phyloP scores from a whole-genome alignment of 2,113 vertebrate species.

The Cairina moschata region DNA sequence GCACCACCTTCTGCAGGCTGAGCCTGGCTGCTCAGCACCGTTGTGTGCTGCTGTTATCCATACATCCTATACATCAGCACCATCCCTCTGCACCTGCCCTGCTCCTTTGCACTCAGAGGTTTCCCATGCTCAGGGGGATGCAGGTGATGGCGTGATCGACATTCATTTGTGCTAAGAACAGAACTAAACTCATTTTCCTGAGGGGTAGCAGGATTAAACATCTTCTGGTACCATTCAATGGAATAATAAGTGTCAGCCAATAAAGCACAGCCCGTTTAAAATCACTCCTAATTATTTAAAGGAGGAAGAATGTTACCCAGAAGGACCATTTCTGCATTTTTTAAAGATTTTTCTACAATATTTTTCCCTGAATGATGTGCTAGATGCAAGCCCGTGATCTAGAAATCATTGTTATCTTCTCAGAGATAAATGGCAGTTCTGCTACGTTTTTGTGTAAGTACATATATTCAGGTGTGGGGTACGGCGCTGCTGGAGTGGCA shows the following conservation, averaged over 20 bases:
- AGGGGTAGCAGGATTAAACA: neutral
- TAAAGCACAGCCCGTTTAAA: neutral
- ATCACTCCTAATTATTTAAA: slow-evolving; percentile 22
- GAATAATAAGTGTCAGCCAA: neutral
- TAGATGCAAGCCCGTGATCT: slow-evolving; percentile 19
- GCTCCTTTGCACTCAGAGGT: neutral
- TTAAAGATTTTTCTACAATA: neutral
- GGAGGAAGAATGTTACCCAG: slow-evolving; percentile 13
- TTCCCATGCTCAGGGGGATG: neutral
- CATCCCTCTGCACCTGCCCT: neutral
- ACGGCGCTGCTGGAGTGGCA: neutral
- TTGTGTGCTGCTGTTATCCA: neutral
- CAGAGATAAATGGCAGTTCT: neutral
- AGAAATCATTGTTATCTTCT: neutral
- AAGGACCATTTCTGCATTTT: slow-evolving; percentile 43
- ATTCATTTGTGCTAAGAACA: neutral
- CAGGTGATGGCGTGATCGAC: neutral
- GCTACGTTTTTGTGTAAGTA: neutral
- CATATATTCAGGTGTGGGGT: neutral
- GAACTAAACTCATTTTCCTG: neutral
- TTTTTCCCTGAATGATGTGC: neutral
- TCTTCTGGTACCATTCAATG: neutral
- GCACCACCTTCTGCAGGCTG: neutral
- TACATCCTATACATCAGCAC: neutral
- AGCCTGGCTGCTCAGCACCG: neutral